Evolutionary conservation across 35 echinoderm and acorn worm species (phyloP), one percentile per base, ranked within the genome.

Genomic region (Heliocidaris tuberculata): DNA sequence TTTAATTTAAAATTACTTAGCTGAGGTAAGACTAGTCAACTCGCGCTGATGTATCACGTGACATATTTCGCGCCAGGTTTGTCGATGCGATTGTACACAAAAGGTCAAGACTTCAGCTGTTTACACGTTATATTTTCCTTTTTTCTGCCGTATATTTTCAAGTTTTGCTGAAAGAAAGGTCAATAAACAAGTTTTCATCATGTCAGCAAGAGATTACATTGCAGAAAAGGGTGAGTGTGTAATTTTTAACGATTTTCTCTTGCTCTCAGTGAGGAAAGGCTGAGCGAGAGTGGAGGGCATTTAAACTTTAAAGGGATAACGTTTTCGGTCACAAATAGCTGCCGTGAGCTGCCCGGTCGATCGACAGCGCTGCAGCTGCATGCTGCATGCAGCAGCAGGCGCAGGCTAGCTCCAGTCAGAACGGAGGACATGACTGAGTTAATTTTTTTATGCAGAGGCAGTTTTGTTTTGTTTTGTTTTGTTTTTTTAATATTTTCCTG

Each of bases 161-260:
- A 49, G 11, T 94, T 96, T 56, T 24, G 31, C 60, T 49, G 1
- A 29, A 90, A 92, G 13, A 16, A 52, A 4, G 17, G 42, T 30
- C 15, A 92, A 50, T 56, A 2, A 5, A 59, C 24, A 89, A 27
- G 27, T 47, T 16, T 10, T 30, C 91, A 98, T 6, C 13, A 98
- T 98, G 97, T 86, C 97, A 71, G 93, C 97, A 5, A 96, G 86
- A 94, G 97, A 98, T 92, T 98, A 98, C 89, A 92, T 88, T 19
- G 97, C 97, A 21, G 97, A 96, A 96, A 98, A 98, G 88, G 97
- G 97, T 98, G 87, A 95, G 92, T 94, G 3, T 91, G 29, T 49
- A 1, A 7, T 21, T 49, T 48, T 19, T 31, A 13, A 88, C 30
- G 21, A 7, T 19, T 54, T 59, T 78, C 29, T 19, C 65, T 85